Conservation (phyloP, 2,888 invertebrate species). For the Malthinus seriepunctatus region DNA sequence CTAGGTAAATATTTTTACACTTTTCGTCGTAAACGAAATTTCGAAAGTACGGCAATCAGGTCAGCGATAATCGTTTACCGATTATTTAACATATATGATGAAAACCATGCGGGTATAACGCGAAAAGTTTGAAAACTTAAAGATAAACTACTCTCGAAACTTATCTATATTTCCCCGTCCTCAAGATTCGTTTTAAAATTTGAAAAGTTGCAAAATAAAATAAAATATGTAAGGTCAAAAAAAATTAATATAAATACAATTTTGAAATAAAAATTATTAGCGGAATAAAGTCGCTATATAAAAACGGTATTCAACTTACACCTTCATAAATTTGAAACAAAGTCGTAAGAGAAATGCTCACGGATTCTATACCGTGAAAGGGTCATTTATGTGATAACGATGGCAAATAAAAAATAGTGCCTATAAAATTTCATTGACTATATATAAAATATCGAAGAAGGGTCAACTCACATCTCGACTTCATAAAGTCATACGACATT, state of each 20-base stretch:
- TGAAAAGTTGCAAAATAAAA: background rate
- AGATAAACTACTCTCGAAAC: too few relatives aligned
- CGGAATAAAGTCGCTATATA: conserved; percentile 12
- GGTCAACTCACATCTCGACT: conserved; percentile 27
- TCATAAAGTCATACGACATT: conserved; percentile 29
- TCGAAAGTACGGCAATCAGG: too few relatives aligned
- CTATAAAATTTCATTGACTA: conserved; percentile 41
- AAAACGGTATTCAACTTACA: conserved; percentile 18
- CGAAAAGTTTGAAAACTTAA: too few relatives aligned
- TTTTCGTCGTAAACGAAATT: too few relatives aligned
- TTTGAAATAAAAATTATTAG: conserved; percentile 1
- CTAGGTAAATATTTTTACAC: too few relatives aligned
- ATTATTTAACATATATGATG: too few relatives aligned
- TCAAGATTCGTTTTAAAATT: too few relatives aligned
- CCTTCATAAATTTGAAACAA: conserved; percentile 27
- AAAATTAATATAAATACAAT: conserved; percentile 1
- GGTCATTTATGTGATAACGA: conserved; percentile 38
- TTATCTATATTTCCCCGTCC: too few relatives aligned
- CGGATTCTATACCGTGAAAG: conserved; percentile 29
- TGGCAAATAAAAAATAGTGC: conserved; percentile 35
- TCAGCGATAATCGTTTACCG: too few relatives aligned
- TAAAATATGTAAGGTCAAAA: background rate
- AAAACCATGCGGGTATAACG: too few relatives aligned
- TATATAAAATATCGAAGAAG: conserved; percentile 37
- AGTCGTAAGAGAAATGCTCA: conserved; percentile 25